Base-by-base conservation (phyloP, 2,888 invertebrate species). In the Liodrosophila aerea region DNA sequence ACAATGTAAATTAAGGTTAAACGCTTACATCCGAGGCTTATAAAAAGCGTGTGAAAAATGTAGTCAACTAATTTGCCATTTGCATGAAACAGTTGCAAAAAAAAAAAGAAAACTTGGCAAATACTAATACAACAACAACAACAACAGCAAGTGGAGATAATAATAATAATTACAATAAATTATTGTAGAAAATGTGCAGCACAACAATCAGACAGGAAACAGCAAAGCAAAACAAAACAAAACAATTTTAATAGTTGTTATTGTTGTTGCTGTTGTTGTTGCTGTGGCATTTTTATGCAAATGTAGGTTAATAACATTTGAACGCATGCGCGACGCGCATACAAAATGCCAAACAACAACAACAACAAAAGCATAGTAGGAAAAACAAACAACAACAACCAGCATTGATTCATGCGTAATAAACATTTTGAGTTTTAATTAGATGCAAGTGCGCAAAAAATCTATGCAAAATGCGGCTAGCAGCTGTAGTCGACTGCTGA, bases 241-340 rank as follows among this genome's bases (percentile, higher is more conserved):
- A 63, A 73, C 62, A 64, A 75, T 73, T 71, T 71, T 64, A 62
- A 74, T 65, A 62, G 47, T 57, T 63, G 60, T 62, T 62, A 62
- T 59, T 68, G 64, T 45, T 34, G 40, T 51, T 53, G 56, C 46
- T 66, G 29, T 44, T 46, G 40, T 70, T 74, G 36, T 65, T 75
- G 52, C 13, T 64, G 41, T 58, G 58, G 36, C 59, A 68, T 69
- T 77, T 72, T 82, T 80, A 80, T 80, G 80, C 78, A 78, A 80
- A 80, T 80, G 74, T 82, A 70, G 80, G 80, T 80, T 80, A 82
- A 80, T 80, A 80, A 80, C 82, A 81, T 82, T 80, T 76, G 46
- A 66, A 51, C 67, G 82, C 78, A 78, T 70, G 75, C 75, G 74
- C 78, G 58, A 62, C 65, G 69, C 69, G 74, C 72, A 80, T 81